These are phyloP conservation scores for Branchellion lobata DNA, from an alignment of 2,888 invertebrate genomes.

Conservation along the genomic window DNA sequence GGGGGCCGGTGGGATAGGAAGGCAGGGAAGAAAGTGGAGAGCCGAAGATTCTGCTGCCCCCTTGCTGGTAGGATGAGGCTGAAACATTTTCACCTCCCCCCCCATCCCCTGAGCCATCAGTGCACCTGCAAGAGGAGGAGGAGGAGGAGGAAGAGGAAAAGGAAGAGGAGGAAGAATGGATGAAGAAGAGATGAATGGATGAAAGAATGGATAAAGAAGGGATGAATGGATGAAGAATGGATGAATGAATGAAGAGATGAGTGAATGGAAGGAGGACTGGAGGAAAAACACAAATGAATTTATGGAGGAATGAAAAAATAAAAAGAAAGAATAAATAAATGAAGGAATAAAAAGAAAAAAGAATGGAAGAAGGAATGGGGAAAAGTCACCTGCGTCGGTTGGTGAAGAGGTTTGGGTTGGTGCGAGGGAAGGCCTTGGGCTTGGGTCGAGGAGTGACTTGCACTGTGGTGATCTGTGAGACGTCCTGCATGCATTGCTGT, in stretches of 20 bases:
- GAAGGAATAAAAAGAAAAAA: too few species aligned
- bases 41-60: neutral
- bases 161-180: too few species aligned
- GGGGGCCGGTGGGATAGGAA: neutral
- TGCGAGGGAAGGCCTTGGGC: slow-evolving; percentile 59
- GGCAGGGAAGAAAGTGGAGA: slow-evolving; percentile 1
- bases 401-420: slow-evolving; percentile 61
- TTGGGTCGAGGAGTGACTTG: slow-evolving; percentile 56
- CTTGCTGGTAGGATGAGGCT: neutral
- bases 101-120: neutral
- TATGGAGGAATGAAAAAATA: too few species aligned
- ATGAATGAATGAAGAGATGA: too few species aligned
- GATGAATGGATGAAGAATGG: too few species aligned
- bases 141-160: too few species aligned
- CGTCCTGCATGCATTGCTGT: slow-evolving; percentile 48
- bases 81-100: too few species aligned
- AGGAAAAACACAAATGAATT: too few species aligned
- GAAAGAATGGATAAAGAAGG: too few species aligned
- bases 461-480: slow-evolving; percentile 53
- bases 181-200: neutral
- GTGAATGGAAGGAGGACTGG: too few species aligned
- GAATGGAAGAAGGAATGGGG: too few species aligned
- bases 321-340: too few species aligned
- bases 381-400: slow-evolving; percentile 55
- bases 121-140: neutral